Conservation (phyloP, 2,797 vertebrate species). For the Thamnophis elegans region DNA sequence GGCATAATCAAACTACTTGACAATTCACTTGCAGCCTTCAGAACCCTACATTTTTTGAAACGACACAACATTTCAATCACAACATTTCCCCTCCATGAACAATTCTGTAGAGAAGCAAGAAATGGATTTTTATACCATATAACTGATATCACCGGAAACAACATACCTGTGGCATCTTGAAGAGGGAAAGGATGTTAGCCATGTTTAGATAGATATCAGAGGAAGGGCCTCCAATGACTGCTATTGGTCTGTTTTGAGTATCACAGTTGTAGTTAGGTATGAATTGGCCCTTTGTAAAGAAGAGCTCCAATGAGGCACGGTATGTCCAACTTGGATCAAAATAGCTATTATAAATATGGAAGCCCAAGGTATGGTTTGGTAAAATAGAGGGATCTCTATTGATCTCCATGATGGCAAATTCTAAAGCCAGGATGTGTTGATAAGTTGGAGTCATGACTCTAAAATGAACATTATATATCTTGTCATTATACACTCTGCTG, state of each 20-base stretch:
- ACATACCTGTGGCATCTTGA: neutral
- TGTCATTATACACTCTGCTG: neutral
- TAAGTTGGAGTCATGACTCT: neutral
- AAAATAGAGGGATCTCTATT: neutral
- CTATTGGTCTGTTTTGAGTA: neutral
- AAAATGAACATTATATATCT: neutral
- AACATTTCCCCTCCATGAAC: neutral
- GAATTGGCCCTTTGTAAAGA: neutral
- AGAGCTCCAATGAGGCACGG: neutral
- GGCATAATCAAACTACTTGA: neutral
- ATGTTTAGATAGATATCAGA: neutral
- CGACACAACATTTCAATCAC: neutral
- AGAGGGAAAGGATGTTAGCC: neutral
- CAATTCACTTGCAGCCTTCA: neutral
- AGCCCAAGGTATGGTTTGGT: neutral
- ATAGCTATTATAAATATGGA: neutral
- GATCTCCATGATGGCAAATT: neutral
- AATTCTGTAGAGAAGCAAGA: neutral
- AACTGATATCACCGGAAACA: neutral
- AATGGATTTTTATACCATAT: too few species aligned
- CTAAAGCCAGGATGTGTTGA: neutral
- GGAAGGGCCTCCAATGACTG: neutral
- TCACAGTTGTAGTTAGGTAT: neutral
- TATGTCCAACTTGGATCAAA: neutral
- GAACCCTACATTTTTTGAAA: neutral